Conservation (phyloP, 2,888 invertebrate genomes). For the Camponotus fellah region DNA sequence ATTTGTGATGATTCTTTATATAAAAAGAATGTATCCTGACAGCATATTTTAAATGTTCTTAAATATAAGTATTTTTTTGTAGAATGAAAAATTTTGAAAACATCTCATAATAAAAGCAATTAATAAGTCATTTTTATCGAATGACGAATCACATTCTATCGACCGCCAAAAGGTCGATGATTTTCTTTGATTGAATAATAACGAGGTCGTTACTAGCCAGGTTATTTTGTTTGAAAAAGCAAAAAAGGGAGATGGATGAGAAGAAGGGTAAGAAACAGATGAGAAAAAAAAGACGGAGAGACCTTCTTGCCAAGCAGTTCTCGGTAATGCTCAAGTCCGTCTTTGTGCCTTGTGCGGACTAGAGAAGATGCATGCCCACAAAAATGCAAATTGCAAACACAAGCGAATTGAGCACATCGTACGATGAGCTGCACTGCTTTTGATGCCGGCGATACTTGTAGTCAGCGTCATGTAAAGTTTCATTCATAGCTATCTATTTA, state of each 20-base stretch:
- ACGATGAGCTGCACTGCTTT: slow-evolving; percentile 51
- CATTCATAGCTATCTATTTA: slow-evolving; percentile 30
- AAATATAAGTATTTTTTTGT: not conserved
- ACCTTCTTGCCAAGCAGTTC: slow-evolving; percentile 67
- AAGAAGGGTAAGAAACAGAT: slow-evolving; percentile 26
- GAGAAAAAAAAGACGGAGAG: slow-evolving; percentile 42
- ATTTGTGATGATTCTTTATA: not conserved
- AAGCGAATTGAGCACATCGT: slow-evolving; percentile 59
- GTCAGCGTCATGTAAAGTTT: slow-evolving; percentile 14
- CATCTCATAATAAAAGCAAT: not conserved
- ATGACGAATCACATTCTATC: slow-evolving; percentile 60
- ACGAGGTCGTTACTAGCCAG: slow-evolving; percentile 73
- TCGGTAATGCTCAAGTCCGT: slow-evolving; percentile 77
- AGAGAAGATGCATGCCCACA: slow-evolving; percentile 71
- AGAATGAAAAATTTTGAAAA: not conserved
- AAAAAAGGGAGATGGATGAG: slow-evolving; percentile 25
- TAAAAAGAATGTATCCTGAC: not conserved
- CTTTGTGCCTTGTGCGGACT: slow-evolving; percentile 77
- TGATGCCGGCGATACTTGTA: not conserved
- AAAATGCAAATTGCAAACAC: slow-evolving; percentile 75
- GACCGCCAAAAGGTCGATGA: slow-evolving; percentile 72
- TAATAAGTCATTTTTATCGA: slow-evolving; percentile 13
- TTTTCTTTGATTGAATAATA: slow-evolving; percentile 67
- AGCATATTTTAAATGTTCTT: not conserved
- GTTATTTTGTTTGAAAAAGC: slow-evolving; percentile 64